A percentile compares a stretch with the other conserved stretches of the same genome.
Conservation (phyloP, 2,888 invertebrate genomes). For the Sepiola atlantica region DNA sequence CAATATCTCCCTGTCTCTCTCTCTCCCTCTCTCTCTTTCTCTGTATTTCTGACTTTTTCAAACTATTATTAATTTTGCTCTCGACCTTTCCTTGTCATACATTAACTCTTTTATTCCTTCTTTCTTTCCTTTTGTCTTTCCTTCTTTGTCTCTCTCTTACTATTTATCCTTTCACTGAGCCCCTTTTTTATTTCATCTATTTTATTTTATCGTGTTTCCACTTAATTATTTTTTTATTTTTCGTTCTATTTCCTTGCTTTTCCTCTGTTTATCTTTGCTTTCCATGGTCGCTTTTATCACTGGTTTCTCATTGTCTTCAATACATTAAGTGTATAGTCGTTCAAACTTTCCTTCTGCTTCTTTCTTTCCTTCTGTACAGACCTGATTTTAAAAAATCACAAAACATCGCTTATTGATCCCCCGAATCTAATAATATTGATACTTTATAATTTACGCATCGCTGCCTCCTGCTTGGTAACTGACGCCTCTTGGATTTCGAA, state of each 20-base stretch:
- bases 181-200: background rate
- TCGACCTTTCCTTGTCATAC: background rate
- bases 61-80: background rate
- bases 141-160: background rate
- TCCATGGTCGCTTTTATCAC: no score
- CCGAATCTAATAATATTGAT: constrained; percentile 9
- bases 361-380: background rate
- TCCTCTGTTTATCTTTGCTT: no score
- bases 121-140: background rate
- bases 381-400: background rate
- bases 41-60: background rate
- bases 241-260: no score
- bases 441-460: constrained; percentile 12
- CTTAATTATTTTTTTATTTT: no score
- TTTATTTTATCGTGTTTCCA: no score
- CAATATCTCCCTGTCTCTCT: background rate
- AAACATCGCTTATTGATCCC: background rate
- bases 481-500: background rate
- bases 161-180: background rate
- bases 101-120: background rate
- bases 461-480: background rate
- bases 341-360: background rate
- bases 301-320: no score
- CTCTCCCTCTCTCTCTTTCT: background rate
- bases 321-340: no score